Percentiles rank a stretch among this genome's conserved stretches.
These are phyloP conservation scores for Xylota segnis DNA, from an alignment of 2,888 invertebrate genomes.

Conservation along the genomic window DNA sequence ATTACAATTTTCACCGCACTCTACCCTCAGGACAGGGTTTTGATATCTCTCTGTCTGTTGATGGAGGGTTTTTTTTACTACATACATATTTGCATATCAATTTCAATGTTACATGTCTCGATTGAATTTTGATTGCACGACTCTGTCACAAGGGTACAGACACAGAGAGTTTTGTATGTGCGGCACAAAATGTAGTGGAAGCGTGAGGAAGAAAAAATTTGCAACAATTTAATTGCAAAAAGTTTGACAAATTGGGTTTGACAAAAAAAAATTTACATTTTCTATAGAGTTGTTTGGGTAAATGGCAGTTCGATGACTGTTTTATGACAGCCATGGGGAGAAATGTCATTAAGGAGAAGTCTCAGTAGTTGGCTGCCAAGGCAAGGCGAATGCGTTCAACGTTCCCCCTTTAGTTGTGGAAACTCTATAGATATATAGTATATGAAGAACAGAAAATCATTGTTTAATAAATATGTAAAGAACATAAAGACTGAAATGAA, in stretches of 20 bases:
- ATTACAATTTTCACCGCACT: conserved; percentile 50
- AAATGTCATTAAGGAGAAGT: not conserved
- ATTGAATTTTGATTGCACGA: conserved; percentile 65
- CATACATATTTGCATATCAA: conserved; percentile 59
- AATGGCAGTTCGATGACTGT: conserved; percentile 68
- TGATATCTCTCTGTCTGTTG: conserved; percentile 4
- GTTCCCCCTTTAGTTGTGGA: too few relatives aligned
- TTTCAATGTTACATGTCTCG: conserved; percentile 56
- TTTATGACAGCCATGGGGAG: conserved; percentile 52
- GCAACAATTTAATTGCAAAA: conserved; percentile 53
- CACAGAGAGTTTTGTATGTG: conserved; percentile 32
- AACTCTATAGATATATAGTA: too few relatives aligned
- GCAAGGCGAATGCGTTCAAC: not conserved
- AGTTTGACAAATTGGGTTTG: conserved; percentile 45
- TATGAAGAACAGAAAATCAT: too few relatives aligned
- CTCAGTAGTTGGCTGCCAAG: not conserved
- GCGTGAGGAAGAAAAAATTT: conserved; percentile 1
- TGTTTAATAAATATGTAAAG: too few relatives aligned
- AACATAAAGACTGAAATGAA: too few relatives aligned
- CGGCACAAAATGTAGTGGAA: not conserved
- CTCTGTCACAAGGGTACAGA: not conserved
- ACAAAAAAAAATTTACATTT: conserved; percentile 50
- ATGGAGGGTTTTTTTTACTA: conserved; percentile 23
- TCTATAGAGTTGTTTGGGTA: conserved; percentile 29
- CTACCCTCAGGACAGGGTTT: conserved; percentile 23